Base-by-base conservation (phyloP, 2,888 invertebrate species). In the Cheilosia vulpina region DNA sequence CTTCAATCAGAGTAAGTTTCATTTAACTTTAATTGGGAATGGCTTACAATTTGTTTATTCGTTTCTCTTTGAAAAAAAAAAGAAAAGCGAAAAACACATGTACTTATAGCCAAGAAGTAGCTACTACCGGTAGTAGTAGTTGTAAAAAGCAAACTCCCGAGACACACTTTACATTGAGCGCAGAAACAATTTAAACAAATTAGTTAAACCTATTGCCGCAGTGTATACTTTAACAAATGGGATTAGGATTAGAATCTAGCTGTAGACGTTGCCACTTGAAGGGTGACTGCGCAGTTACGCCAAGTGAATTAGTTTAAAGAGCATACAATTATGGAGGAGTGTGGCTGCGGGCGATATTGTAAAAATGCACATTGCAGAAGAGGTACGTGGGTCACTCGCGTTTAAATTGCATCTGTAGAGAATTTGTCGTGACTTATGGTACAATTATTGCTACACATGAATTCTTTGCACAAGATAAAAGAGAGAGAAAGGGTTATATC, bases 1-100 rank as follows among this genome's bases (percentile, higher is more conserved):
- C 82, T 87, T 87, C 87, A 87, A 87, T 87, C 82, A 87, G 87
- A 82, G 77, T 82, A 87, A 87, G 87, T 87, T 77, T 82, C 76
- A 82, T 77, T 87, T 77, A 72, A 82, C 63, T 82, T 73, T 69
- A 87, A 81, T 81, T 80, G 81, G 76, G 66, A 85, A 81, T 85
- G 71, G 75, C 50, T 80, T 76, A 69, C 62, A 84, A 75, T 80
- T 75, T 80, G 38, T 69, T 65, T 75, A 58, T 79, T 52, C 24
- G 17, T 19, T 45, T n/a, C 21, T 24, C 60, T 63, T 3, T 60
- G 53, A 41, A 62, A 52, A 17, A 41, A 60, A n/a, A 45, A n/a
- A 45, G 5, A 60, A 9, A 21, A 50, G n/a, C 11, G 21, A 13
- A 53, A 11, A 17, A 53, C 53, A 41, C 53, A 53, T 27, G 41